Evolutionary conservation across 2,888 invertebrate species (phyloP), one percentile per base, ranked within the genome.

Genomic region (Apamea epomidion): DNA sequence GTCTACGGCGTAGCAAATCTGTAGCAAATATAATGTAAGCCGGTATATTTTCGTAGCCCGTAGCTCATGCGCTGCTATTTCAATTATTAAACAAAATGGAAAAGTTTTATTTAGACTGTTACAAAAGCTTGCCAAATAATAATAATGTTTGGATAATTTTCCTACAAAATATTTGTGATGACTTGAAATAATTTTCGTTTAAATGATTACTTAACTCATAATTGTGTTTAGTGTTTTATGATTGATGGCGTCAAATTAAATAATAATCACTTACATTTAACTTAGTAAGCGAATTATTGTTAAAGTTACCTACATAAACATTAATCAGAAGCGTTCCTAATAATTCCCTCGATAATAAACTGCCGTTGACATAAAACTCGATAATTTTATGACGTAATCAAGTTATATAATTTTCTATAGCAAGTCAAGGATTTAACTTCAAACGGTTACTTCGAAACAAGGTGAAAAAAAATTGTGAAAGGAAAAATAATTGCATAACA

Each of bases 1-100:
- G 81, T 74, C 90, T 91, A 91, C 92, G 90, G 77, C 91, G 92
- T 92, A 92, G 91, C 88, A 82, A 70, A 76, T 78, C 73, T 65
- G 86, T 88, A 88, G 87, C 84, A 76, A 84, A 78, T 72, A 48
- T 74, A 78, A 74, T 78, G 74, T 81, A 84, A 80, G 51, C 70
- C 42, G 67, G 60, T 62, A 73, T 75, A 80, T 82, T 87, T 83
- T 80, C 84, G 76, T 83, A 86, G 74, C 42, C 37, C 80, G 82
- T 69, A 78, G 45, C 62, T 73, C 48, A 64, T 54, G 65, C 58
- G 51, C 51, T 76, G 42, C 85, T 81, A 65, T 65, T 78, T 76
- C 62, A 69, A 58, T 65, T 76, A 81, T 70, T 70, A 78, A 21
- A 37, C 48, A 74, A 75, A 82, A 71, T 51, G 54, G 62, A 76